Base-by-base conservation (phyloP, 1,140 invertebrate genomes). In the Temnothorax curvispinosus region DNA sequence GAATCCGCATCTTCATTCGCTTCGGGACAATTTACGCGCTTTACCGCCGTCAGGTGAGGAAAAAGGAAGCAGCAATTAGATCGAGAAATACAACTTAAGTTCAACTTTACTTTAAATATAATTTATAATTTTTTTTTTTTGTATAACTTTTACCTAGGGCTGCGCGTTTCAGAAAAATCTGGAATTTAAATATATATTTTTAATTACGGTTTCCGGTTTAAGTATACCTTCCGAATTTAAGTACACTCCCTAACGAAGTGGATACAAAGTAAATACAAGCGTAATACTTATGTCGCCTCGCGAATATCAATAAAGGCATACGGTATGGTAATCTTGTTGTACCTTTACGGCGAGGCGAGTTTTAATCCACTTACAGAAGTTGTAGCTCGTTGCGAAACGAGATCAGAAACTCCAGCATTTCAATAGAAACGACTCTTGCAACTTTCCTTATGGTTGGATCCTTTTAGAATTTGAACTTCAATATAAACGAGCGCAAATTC, bases 401-500 rank as follows among this genome's bases (percentile, higher is more conserved):
- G 80, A 82, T 82, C 80, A 74, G 67, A 74, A 74, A 60, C 54
- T 84, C n/a, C 4, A 38, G 41, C 54, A 38, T 84, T 84, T 84
- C 80, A 84, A 84, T 84, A 60, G n/a, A 47, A 27, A 47, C 54
- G 18, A 27, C 69, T 50, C 44, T 32, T 32, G 27, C 13, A 75
- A 62, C 54, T 84, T 62, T 47, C 32, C 13, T 74, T 54, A 74
- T 27, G 11, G 62, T 58, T 7, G 77, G n/a, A 84, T 74, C 54
- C 56, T 75, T 50, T 60, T 47, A 74, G 32, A 60, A 82, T 84
- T 75, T 15, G 3, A 62, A 32, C 8, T 62, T 74, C 4, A 47
- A 47, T 72, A 18, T 74, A 47, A 82, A 60, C 27, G 11, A 74
- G 38, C 27, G 74, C 11, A 74, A 60, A 5, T 75, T 32, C 13